A percentile compares a stretch with the other conserved stretches of the same genome.
phyloP scores from a whole-genome alignment of 2,113 vertebrate species.

The Apteryx mantelli region DNA sequence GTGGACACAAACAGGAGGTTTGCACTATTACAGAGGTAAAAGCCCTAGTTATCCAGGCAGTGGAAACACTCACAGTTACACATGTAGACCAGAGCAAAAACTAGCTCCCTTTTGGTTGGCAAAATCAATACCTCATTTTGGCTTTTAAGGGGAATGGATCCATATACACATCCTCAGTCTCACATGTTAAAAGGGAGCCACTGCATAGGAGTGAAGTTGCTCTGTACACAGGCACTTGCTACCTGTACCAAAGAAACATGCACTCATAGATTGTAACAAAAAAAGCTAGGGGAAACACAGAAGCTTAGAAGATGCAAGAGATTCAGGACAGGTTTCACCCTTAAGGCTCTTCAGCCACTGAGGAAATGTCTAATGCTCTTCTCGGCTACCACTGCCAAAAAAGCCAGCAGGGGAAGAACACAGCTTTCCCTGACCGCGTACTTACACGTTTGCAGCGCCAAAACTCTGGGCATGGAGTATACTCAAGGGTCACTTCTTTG shows the following conservation, averaged over 20 bases:
- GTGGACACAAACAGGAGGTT: neutral
- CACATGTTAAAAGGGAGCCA: neutral
- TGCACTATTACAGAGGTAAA: neutral
- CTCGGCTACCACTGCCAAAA: neutral
- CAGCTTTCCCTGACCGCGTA: conserved; percentile 22
- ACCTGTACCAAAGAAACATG: neutral
- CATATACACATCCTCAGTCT: neutral
- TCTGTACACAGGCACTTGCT: neutral
- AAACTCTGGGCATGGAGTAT: conserved; percentile 81
- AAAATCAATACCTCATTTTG: neutral
- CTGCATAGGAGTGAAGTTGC: neutral
- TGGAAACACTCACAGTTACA: neutral
- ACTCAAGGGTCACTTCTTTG: conserved; percentile 90
- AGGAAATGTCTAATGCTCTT: neutral
- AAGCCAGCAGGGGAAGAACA: conserved; percentile 15
- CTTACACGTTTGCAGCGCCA: conserved; percentile 84
- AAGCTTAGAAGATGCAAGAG: neutral
- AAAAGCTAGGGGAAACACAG: neutral
- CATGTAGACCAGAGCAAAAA: neutral
- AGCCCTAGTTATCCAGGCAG: neutral
- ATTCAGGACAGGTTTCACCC: neutral
- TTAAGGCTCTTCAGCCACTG: neutral
- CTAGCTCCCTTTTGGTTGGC: neutral
- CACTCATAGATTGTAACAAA: neutral
- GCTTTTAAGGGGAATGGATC: neutral